phyloP scores from a whole-genome alignment of 2,797 vertebrate species.

The Acropternis orthonyx region DNA sequence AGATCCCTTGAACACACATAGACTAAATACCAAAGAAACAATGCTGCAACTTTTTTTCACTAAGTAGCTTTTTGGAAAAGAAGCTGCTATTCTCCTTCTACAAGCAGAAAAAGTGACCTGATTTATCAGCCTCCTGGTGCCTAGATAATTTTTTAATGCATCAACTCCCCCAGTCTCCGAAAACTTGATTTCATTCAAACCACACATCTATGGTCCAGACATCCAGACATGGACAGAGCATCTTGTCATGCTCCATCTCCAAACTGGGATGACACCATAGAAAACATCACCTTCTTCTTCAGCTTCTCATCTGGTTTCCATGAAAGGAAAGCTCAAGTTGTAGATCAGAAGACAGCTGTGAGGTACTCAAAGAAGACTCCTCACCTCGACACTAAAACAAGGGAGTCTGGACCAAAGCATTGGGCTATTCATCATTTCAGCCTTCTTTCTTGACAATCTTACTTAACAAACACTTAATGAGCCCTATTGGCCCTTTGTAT shows the following conservation, averaged over 20 bases:
- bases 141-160: background rate
- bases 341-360: background rate
- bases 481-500: rapidly evolving
- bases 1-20: background rate
- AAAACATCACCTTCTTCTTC: background rate
- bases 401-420: background rate
- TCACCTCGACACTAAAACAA: background rate
- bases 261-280: background rate
- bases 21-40: background rate
- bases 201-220: background rate
- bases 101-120: background rate
- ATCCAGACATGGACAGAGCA: no score
- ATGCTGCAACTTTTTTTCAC: background rate
- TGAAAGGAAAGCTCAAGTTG: background rate
- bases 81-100: background rate
- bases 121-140: background rate
- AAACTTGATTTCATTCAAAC: background rate
- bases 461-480: background rate
- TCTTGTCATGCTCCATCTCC: background rate
- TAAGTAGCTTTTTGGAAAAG: background rate
- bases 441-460: background rate
- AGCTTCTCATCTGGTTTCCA: background rate
- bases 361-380: background rate
- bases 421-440: background rate
- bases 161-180: background rate